Base-by-base conservation (phyloP, 2,113 vertebrate genomes). In the Seriola aureovittata region DNA sequence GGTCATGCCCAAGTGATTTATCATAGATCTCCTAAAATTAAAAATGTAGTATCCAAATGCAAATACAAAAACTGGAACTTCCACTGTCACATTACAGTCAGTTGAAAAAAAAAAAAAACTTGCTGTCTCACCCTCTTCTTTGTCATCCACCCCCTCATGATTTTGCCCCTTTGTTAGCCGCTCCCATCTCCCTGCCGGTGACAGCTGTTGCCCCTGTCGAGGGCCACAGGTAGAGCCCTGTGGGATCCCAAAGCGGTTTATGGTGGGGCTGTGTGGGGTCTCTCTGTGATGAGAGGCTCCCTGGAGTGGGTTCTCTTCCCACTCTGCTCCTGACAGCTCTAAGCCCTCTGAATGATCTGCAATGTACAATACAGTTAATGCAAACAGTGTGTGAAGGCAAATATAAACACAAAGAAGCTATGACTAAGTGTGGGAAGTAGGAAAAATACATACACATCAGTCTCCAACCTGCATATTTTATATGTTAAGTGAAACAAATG, bases 81-180 rank as follows among this genome's bases (percentile, higher is more conserved):
- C 40, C 29, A 19, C 14, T 1, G 16, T 34, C 36, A 73, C 11
- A 1, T 57, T 7, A 10, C 40, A 59, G 16, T 58, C 14, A 29
- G 5, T 1, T 10, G 2, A 13, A 78, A 71, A 23, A 17, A 19
- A 25, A 25, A 4, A 36, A 36, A 36, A 36, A 36, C 34, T 36
- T 36, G 16, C 34, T 55, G 32, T 17, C 77, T 88, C 59, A 92
- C 91, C 84, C 1, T 82, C 75, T 36, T 80, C 66, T 12, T 81
- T 29, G 8, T 52, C 48, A 0, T 75, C 68, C 17, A 13, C n/a
- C n/a, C 81, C 65, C 19, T 73, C 59, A 25, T 40, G 4, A 34
- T 50, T 16, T 62, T 69, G 81, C 48, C 19, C 25, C 58, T 4
- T 80, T 8, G 1, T 46, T 13, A 65, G 67, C 70, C 3, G 44